Evolutionary conservation across 2,888 invertebrate genomes (phyloP), one percentile per base, ranked within the genome.

Genomic region (Disparrhopalites patrizii): DNA sequence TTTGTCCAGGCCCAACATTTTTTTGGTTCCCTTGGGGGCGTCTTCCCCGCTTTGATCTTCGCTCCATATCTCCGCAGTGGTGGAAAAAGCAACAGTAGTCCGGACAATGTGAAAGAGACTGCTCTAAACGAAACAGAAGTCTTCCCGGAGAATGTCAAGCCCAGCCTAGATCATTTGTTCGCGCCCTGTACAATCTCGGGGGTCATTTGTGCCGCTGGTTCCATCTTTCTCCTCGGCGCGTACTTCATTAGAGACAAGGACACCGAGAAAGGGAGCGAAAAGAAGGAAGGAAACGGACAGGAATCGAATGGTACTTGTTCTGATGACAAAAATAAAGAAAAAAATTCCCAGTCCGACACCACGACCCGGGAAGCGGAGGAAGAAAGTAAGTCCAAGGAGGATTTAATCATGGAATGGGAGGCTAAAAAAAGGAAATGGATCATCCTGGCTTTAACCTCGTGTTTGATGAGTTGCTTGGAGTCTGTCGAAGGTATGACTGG

Each of bases 401-500:
- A n/a, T n/a, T n/a, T n/a, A n/a, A n/a, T n/a, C n/a, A n/a, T n/a
- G n/a, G n/a, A n/a, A n/a, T n/a, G n/a, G n/a, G n/a, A n/a, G n/a
- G n/a, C n/a, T n/a, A n/a, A n/a, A n/a, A n/a, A n/a, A n/a, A 7
- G 23, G 5, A 51, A 50, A 27, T n/a, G 27, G 13, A n/a, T 57
- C 1, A 15, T 64, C 2, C 56, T 64, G 18, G 23, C 31, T 1
- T 20, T 64, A 1, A n/a, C 64, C 3, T 56, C 64, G 2, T 15
- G 30, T 15, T 23, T 64, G 15, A 43, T 64, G 1, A 57, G 64
- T 10, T 23, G 38, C 15, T 40, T 55, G 28, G 38, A 56, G 13
- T 40, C 56, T 18, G 50, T 64, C 50, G 64, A 64, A 36, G 31
- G 56, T 23, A 47, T 47, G 20, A 57, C 57, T 1, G 64, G 63